Evolutionary conservation across 2,888 invertebrate species (phyloP), one percentile per base, ranked within the genome.

Genomic region (Drosophila flavopinicola): DNA sequence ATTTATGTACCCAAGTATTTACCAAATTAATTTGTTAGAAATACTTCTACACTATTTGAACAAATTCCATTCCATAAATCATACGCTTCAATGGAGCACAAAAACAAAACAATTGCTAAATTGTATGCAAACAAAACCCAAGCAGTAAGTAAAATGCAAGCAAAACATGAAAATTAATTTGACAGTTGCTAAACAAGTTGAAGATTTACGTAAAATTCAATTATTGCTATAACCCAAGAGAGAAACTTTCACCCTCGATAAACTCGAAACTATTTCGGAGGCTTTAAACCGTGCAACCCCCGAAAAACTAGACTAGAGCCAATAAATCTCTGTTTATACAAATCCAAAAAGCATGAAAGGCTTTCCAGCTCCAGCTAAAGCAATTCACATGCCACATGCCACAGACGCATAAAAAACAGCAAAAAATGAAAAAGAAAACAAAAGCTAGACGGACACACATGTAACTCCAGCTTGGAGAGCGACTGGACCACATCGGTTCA

Each of bases 291-390:
- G 9, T 13, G 23, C 44, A 44, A 27, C 32, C 39, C 66, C 20
- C 11, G n/a, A n/a, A 44, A 63, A 24, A 42, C 33, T 52, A 67
- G 66, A 63, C 58, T 57, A 66, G 29, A 67, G 42, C 67, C 85
- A 84, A 80, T 80, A 80, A 80, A 86, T 80, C 87, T 80, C 84
- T 80, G 87, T 77, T 80, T 85, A 73, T 77, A 84, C 70, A 74
- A 80, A 86, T 80, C 85, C 82, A 74, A 60, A 84, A 65, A 80
- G 60, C 82, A 86, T 70, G 65, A 79, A 80, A 80, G 78, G 60
- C 67, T 86, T 77, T 83, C 77, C 32, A 64, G 76, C 79, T 65
- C 13, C 20, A 42, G n/a, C 41, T 6, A 25, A 24, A 57, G 47
- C 58, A 53, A 71, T 75, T 68, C 44, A 52, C 65, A 63, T 85